Conservation (phyloP, 37 sponge, comb jelly and placozoan species). For the Lycopodina hypogea region DNA sequence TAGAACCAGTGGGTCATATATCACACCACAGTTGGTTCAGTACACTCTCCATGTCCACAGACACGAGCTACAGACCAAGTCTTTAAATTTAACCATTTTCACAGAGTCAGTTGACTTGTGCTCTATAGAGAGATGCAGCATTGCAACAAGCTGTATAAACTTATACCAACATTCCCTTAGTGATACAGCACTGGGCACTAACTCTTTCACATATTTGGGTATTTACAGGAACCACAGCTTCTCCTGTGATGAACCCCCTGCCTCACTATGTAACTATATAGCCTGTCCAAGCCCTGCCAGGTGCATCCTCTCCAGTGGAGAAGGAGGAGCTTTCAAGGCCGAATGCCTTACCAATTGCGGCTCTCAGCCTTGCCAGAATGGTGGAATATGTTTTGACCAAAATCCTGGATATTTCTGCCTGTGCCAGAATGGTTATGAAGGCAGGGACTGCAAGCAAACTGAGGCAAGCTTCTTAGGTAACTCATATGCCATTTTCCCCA, state of each 20-base stretch:
- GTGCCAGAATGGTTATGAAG: conserved; percentile 54
- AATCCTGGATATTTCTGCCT: conserved; percentile 58
- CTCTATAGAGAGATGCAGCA: conserved; percentile 39
- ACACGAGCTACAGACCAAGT: background rate
- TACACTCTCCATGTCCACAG: conserved; percentile 51
- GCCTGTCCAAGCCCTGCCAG: conserved; percentile 31
- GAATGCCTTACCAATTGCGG: conserved; percentile 49
- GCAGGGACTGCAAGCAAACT: conserved; percentile 62
- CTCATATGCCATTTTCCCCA: conserved; percentile 57
- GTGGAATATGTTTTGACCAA: conserved; percentile 59
- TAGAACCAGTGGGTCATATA: conserved; percentile 7
- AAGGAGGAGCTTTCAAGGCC: background rate
- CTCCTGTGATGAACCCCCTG: background rate
- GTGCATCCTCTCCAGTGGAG: conserved; percentile 11
- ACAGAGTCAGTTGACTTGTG: conserved; percentile 58
- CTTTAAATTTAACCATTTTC: background rate
- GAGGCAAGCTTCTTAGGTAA: conserved; percentile 30
- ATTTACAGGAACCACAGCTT: background rate
- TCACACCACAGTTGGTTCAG: conserved; percentile 39
- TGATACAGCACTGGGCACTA: conserved; percentile 9
- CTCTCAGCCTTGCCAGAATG: conserved; percentile 55
- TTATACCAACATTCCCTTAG: background rate
- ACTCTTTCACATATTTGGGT: conserved; percentile 7
- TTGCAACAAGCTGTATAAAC: conserved; percentile 28
- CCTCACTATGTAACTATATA: background rate